Percentiles rank a stretch among this genome's conserved stretches.
phyloP scores from a whole-genome alignment of 2,113 vertebrate species.

The Cacatua alba region DNA sequence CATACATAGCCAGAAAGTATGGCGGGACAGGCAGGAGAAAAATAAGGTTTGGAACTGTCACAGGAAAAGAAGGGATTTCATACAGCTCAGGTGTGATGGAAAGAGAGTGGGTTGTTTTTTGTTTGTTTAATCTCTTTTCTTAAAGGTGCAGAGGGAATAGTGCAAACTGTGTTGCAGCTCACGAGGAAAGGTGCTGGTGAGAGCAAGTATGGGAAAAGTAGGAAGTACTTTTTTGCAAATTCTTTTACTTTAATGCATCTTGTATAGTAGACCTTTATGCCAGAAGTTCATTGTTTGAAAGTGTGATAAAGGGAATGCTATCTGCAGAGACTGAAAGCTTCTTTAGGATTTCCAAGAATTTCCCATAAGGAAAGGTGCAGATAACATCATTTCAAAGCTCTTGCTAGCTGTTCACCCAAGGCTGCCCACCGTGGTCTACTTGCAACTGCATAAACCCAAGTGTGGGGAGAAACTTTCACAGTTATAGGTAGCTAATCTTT shows the following conservation, averaged over 20 bases:
- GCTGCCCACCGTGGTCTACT: neutral
- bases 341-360: neutral
- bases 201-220: neutral
- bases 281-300: neutral
- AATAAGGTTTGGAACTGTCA: neutral
- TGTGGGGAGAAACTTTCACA: neutral
- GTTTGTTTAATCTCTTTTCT: neutral
- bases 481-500: neutral
- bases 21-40: neutral
- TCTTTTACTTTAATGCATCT: neutral
- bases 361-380: neutral
- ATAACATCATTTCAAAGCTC: neutral
- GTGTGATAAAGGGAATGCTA: neutral
- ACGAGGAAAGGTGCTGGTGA: neutral
- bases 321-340: neutral
- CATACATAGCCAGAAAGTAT: neutral
- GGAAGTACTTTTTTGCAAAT: neutral
- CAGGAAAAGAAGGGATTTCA: neutral
- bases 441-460: neutral
- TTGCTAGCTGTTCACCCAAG: neutral
- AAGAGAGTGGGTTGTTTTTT: neutral
- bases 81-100: neutral
- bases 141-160: neutral
- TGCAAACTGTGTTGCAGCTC: neutral
- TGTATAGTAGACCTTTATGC: neutral